Conservation (phyloP, 1,140 invertebrate genomes). For the Cecropterus lyciades region DNA sequence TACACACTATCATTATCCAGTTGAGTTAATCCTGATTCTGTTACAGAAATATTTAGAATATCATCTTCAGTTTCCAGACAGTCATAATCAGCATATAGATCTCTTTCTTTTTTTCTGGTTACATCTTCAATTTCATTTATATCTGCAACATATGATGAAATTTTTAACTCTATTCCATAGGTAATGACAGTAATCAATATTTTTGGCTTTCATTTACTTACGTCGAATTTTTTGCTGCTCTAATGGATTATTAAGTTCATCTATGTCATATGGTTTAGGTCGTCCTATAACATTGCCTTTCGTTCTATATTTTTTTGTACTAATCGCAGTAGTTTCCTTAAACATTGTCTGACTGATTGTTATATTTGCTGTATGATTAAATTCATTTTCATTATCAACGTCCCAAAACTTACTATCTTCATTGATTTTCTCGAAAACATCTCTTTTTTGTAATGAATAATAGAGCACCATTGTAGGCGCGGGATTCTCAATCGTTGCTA, state of each 20-base stretch:
- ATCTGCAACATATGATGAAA: constrained; percentile 64
- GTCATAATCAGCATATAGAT: constrained; percentile 56
- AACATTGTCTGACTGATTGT: constrained; percentile 9
- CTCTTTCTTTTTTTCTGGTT: constrained; percentile 36
- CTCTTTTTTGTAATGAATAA: constrained; percentile 50
- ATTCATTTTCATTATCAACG: constrained; percentile 17
- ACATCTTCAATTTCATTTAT: constrained; percentile 27
- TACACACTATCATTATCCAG: background rate
- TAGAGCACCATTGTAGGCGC: constrained; percentile 39
- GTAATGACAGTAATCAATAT: constrained; percentile 15
- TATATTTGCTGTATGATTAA: constrained; percentile 27
- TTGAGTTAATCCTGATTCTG: background rate
- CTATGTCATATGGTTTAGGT: constrained; percentile 63
- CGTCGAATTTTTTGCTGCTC: constrained; percentile 32
- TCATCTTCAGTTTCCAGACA: constrained; percentile 40
- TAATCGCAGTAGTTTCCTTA: background rate
- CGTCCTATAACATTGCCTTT: constrained; percentile 54
- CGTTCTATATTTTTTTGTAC: constrained; percentile 18
- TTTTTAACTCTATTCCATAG: constrained; percentile 12
- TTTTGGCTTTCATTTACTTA: constrained; percentile 22
- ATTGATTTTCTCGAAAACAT: constrained; percentile 40
- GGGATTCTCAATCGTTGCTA: constrained; percentile 51
- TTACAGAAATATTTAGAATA: constrained; percentile 12
- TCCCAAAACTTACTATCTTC: background rate
- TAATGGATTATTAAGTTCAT: constrained; percentile 52